A percentile compares a stretch with the other conserved stretches of the same genome.
Evolutionary conservation across 1,140 invertebrate species (phyloP).

Genomic region (Mya arenaria): DNA sequence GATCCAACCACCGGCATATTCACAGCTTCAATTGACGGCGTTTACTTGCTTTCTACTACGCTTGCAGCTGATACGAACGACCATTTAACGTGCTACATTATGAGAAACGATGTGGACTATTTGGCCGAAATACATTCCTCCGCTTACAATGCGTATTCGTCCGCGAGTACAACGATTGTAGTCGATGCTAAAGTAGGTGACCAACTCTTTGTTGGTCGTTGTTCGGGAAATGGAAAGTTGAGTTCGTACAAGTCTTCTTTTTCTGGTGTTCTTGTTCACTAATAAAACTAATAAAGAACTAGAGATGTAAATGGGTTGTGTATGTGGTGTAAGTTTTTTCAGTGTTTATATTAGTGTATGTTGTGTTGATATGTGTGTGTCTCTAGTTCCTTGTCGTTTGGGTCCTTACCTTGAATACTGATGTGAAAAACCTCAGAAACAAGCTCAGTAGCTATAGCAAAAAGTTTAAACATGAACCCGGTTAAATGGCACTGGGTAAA

Average conservation of each 20-base stretch:
- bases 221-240: neutral
- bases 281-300: neutral
- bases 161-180: neutral
- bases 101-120: neutral
- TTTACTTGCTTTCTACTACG: neutral
- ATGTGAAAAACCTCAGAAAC: no score
- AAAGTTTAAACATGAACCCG: no score
- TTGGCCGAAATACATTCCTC: neutral
- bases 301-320: no score
- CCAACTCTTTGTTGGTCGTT: neutral
- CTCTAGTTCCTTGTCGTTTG: no score
- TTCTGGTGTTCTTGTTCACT: neutral
- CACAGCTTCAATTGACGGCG: neutral
- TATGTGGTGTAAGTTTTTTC: no score
- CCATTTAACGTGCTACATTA: neutral
- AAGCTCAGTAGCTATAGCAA: no score
- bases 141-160: neutral
- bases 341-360: no score
- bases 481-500: no score
- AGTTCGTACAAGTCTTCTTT: conserved; percentile 1
- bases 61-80: neutral
- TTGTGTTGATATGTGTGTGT: no score
- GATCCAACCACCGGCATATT: neutral
- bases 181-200: neutral
- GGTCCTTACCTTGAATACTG: no score